Evolutionary conservation across 2,888 invertebrate species (phyloP).

Genomic region (Ischnus inquisitorius): DNA sequence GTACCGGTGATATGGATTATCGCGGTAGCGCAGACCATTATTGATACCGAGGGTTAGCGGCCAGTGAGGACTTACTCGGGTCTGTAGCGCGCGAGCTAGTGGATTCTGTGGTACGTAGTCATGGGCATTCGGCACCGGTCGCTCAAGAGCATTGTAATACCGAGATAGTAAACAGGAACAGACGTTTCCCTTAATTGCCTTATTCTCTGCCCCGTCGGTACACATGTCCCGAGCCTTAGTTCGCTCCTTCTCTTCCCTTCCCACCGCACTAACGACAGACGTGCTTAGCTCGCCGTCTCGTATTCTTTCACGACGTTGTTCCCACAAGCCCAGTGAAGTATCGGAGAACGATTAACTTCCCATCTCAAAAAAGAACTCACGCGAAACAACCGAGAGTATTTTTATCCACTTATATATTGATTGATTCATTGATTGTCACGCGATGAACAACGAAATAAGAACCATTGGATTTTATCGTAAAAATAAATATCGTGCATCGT

Average conservation of each 20-base stretch:
- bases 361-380: neutral
- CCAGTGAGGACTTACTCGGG: slow-evolving; percentile 48
- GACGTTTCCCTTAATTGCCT: slow-evolving; percentile 70
- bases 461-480: too few species aligned
- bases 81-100: slow-evolving; percentile 38
- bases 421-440: too few species aligned
- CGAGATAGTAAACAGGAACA: slow-evolving; percentile 70
- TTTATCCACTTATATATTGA: too few species aligned
- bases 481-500: too few species aligned
- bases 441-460: too few species aligned
- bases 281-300: neutral
- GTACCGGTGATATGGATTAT: slow-evolving; percentile 60
- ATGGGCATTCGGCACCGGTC: slow-evolving; percentile 65
- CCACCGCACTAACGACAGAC: neutral
- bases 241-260: neutral
- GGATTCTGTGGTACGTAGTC: slow-evolving; percentile 52
- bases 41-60: slow-evolving; percentile 55
- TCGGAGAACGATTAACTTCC: neutral
- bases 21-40: slow-evolving; percentile 64
- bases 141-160: slow-evolving; percentile 70
- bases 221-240: slow-evolving; percentile 1
- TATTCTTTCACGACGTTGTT: neutral
- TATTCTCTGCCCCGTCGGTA: slow-evolving; percentile 54
- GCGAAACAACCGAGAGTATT: too few species aligned
- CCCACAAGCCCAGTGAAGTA: neutral